Evolutionary conservation across 2,113 vertebrate genomes (phyloP).

Genomic region (Myotis lucifugus): DNA sequence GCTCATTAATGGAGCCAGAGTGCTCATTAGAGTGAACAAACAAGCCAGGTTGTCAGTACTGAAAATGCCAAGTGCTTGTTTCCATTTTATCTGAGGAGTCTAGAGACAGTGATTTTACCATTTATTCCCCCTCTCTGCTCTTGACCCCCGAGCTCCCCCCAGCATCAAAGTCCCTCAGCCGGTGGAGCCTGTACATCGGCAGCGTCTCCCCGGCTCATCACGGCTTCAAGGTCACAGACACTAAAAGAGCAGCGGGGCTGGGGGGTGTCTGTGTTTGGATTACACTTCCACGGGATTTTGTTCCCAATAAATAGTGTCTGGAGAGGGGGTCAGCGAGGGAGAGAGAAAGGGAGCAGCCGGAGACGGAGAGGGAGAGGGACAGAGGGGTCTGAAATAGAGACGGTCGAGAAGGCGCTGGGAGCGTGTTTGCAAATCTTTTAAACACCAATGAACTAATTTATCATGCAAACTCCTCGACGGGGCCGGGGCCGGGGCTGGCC

Average conservation of each 20-base stretch:
- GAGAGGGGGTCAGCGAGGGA: constrained; percentile 53
- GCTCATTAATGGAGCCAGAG: constrained; percentile 99
- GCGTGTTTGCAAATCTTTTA: constrained; percentile 85
- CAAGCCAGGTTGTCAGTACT: constrained; percentile 96
- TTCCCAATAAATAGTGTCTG: constrained; percentile 82
- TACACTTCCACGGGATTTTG: constrained; percentile 84
- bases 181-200: constrained; percentile 87
- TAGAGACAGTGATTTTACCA: constrained; percentile 95
- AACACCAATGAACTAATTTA: constrained; percentile 85
- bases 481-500: constrained; percentile 75
- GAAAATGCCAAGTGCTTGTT: constrained; percentile 99
- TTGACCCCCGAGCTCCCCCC: constrained; percentile 90
- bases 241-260: constrained; percentile 87
- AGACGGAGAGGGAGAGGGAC: neutral
- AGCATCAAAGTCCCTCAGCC: constrained; percentile 91
- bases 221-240: constrained; percentile 89
- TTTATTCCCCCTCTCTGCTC: constrained; percentile 94
- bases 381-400: neutral
- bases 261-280: constrained; percentile 77
- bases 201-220: constrained; percentile 87
- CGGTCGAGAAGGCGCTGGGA: constrained; percentile 82
- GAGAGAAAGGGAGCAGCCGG: constrained; percentile 24
- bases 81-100: constrained; percentile 97
- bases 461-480: constrained; percentile 81
- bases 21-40: constrained; percentile 99